Evolutionary conservation across 2,113 vertebrate genomes (phyloP).

Genomic region (Scortum barcoo): DNA sequence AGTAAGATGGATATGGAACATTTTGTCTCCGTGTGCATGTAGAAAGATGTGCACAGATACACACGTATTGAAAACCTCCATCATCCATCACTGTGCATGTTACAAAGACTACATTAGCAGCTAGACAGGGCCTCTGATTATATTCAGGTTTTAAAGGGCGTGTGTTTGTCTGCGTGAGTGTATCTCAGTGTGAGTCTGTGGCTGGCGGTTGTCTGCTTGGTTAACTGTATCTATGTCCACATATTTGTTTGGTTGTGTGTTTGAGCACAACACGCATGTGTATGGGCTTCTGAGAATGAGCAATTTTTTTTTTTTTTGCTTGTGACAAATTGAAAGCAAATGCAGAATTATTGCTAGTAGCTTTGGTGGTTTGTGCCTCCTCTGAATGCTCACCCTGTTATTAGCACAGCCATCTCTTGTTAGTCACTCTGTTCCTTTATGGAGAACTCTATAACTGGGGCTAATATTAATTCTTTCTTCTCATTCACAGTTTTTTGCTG

Average conservation of each 20-base stretch:
- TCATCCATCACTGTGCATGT: background rate
- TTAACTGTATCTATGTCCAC: slow-evolving; percentile 5
- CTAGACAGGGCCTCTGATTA: background rate
- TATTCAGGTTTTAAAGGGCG: background rate
- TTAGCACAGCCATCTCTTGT: slow-evolving; percentile 49
- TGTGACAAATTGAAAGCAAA: slow-evolving; percentile 63
- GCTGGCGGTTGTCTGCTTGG: background rate
- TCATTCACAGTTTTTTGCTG: slow-evolving; percentile 11
- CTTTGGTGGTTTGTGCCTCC: slow-evolving; percentile 37
- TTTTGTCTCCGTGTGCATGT: background rate
- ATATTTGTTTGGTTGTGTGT: slow-evolving; percentile 5
- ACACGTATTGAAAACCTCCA: background rate
- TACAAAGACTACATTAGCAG: background rate
- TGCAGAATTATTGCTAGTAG: slow-evolving; percentile 39
- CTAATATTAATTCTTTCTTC: slow-evolving; percentile 17
- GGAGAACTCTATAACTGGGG: slow-evolving; percentile 41
- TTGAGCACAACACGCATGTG: background rate
- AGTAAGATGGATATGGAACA: background rate
- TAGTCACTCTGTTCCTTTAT: slow-evolving; percentile 35
- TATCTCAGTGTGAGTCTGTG: background rate
- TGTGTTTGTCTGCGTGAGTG: background rate
- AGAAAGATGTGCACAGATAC: background rate
- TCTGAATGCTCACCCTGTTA: slow-evolving; percentile 51
- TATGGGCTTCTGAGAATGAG: slow-evolving; percentile 4
- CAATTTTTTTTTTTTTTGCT: slow-evolving; percentile 57